Evolutionary conservation across 2,113 vertebrate species (phyloP), one percentile per base, ranked within the genome.

Genomic region (Noturus placidus): DNA sequence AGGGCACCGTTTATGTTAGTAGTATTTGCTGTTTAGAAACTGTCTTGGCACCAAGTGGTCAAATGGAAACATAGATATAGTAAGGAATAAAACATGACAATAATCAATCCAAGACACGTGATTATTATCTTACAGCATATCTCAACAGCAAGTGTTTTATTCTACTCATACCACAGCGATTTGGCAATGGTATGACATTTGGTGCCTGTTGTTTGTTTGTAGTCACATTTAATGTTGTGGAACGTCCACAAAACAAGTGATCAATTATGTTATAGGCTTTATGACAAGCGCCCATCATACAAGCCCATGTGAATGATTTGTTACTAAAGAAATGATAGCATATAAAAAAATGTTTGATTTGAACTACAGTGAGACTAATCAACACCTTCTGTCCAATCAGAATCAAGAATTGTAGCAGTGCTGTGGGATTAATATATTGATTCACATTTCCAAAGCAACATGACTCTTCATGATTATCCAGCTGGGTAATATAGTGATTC

Each of bases 1-100:
- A 86, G 59, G 59, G 59, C 76, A 79, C 61, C 56, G 56, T 86
- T 80, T 79, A 33, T 27, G 19, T 54, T 79, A 61, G 56, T 74
- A 86, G 30, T 30, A 57, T 77, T 50, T 20, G 27, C 38, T 63
- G 1, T 59, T 67, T 0, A 42, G 35, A 84, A 72, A 35, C 82
- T n/a, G 22, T 27, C 13, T 30, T 77, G 56, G 69, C 54, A 76
- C 33, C 33, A 33, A 38, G 69, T 46, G 70, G 54, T 27, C 33
- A 74, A 61, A 63, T 19, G 2, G 38, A 78, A 86, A 85, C 25
- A 46, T 27, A 52, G 76, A 17, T 14, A 6, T 8, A n/a, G 30
- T 57, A 14, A 52, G 74, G 74, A 77, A 20, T 54, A 30, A 54
- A 54, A 33, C 52, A 20, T 15, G 52, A 33, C n/a, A 57, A n/a